A percentile compares a stretch with the other conserved stretches of the same genome.
These are phyloP conservation scores for Argynnis bischoffii DNA, from an alignment of 2,888 invertebrate species.

Conservation along the genomic window DNA sequence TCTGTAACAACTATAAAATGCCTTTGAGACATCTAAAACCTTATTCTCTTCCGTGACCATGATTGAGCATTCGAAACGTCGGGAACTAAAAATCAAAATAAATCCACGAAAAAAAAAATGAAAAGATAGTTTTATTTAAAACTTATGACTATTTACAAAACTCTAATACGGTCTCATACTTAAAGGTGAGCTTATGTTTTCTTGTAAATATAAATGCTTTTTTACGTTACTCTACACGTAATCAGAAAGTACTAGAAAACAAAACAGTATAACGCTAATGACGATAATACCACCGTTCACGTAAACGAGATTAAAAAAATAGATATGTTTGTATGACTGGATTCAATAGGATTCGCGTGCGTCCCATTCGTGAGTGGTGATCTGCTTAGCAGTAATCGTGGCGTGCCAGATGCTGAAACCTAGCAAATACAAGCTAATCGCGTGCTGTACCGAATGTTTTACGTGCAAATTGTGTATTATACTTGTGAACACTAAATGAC, in stretches of 20 bases:
- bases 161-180: too few relatives aligned
- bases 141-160: too few relatives aligned
- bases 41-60: too few relatives aligned
- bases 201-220: too few relatives aligned
- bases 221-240: neutral
- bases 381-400: constrained; percentile 72
- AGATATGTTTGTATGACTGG: constrained; percentile 32
- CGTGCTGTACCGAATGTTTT: constrained; percentile 30
- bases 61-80: too few relatives aligned
- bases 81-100: too few relatives aligned
- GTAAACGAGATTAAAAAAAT: constrained; percentile 33
- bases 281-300: neutral
- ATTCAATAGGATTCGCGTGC: constrained; percentile 70
- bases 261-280: neutral
- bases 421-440: constrained; percentile 63
- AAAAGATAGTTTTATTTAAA: too few relatives aligned
- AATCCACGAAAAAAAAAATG: too few relatives aligned
- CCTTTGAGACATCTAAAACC: too few relatives aligned
- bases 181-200: too few relatives aligned
- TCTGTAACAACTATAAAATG: too few relatives aligned
- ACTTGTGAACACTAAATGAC: constrained; percentile 7
- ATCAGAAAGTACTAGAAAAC: neutral
- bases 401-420: constrained; percentile 80
- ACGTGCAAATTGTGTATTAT: constrained; percentile 29
- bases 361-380: constrained; percentile 73